Conservation (phyloP, 2,113 vertebrate genomes). For the Dasyornis broadbenti region DNA sequence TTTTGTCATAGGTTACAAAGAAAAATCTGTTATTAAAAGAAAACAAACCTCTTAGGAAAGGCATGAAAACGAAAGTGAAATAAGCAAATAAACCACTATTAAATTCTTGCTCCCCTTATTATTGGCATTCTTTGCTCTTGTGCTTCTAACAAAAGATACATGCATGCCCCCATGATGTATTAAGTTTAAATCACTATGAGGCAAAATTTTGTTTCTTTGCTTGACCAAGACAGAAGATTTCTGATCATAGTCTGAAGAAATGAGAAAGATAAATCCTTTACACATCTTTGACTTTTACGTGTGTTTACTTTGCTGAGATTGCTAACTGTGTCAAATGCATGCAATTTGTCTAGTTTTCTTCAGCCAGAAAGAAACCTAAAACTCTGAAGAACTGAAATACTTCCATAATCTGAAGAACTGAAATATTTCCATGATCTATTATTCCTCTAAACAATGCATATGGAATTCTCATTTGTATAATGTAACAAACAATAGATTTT, state of each 20-base stretch:
- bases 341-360: not conserved
- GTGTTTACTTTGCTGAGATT: not conserved
- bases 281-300: not conserved
- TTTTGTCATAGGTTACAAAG: not conserved
- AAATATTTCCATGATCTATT: not conserved
- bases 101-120: not conserved
- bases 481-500: not conserved
- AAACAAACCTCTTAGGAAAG: not conserved
- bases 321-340: not conserved
- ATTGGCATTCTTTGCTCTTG: not conserved
- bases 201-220: not conserved
- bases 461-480: not conserved
- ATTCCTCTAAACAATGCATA: not conserved
- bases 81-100: not conserved
- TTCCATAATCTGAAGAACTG: not conserved
- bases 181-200: not conserved
- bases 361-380: not conserved
- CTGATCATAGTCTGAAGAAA: not conserved
- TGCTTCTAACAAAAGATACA: not conserved
- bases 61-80: not conserved
- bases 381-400: not conserved
- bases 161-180: not conserved
- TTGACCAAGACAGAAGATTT: not conserved
- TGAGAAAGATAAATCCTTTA: not conserved
- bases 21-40: not conserved